A percentile compares a stretch with the other conserved stretches of the same genome.
Evolutionary conservation across 1,140 invertebrate species (phyloP).

Genomic region (Euwallacea fornicatus): DNA sequence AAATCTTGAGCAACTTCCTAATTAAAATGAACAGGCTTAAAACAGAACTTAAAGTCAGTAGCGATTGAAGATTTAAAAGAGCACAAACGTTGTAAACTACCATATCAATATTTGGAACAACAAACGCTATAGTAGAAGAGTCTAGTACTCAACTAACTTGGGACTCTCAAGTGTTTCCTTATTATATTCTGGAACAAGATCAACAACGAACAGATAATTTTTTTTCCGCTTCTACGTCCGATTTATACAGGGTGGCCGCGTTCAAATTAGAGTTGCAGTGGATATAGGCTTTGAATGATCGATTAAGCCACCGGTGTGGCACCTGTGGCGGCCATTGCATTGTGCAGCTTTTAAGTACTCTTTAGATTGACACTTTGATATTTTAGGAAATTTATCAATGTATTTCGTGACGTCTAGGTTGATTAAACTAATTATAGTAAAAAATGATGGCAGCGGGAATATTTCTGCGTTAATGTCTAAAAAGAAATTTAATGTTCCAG

Average conservation of each 20-base stretch:
- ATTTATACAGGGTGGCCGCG: neutral
- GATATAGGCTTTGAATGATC: neutral
- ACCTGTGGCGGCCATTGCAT: neutral
- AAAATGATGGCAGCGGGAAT: too few relatives aligned
- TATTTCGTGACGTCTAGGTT: too few relatives aligned
- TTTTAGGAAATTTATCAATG: neutral
- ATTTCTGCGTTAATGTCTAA: too few relatives aligned
- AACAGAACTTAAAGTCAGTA: neutral
- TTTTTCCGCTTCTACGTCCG: neutral
- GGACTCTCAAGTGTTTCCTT: slow-evolving; percentile 2
- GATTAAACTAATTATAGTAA: too few relatives aligned
- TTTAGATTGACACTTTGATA: neutral
- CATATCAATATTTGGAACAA: slow-evolving; percentile 11
- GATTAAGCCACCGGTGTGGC: neutral
- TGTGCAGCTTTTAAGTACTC: neutral
- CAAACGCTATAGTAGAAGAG: neutral
- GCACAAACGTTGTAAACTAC: slow-evolving; percentile 8
- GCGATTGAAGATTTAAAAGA: neutral
- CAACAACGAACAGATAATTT: neutral
- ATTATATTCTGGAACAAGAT: slow-evolving; percentile 11
- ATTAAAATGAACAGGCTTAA: slow-evolving; percentile 18
- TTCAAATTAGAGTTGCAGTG: neutral
- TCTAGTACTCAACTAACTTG: neutral
- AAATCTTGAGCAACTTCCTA: slow-evolving; percentile 19
- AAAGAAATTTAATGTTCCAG: too few relatives aligned